Conservation (phyloP, 2,797 vertebrate genomes). For the Hybognathus amarus region DNA sequence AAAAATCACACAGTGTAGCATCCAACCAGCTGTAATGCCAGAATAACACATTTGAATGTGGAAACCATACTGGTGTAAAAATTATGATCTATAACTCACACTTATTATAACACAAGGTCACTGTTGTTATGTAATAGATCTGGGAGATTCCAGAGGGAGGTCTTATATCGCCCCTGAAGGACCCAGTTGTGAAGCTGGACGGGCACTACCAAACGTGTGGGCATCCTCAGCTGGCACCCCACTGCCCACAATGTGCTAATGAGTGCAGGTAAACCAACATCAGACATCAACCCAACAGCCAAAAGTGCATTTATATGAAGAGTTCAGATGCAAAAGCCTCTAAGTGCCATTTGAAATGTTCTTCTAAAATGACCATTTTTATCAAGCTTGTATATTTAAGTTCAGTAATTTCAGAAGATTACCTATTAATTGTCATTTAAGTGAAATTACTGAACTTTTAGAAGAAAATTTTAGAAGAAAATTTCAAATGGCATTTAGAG, state of each 20-base stretch:
- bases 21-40: neutral
- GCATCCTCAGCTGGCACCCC: conserved; percentile 91
- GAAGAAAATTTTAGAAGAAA: too few relatives aligned
- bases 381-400: too few relatives aligned
- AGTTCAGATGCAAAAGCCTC: too few relatives aligned
- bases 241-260: conserved; percentile 90
- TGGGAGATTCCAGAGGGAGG: conserved; percentile 83
- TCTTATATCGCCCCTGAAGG: conserved; percentile 76
- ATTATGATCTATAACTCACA: neutral
- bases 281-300: neutral
- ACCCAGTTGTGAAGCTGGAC: conserved; percentile 87
- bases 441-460: too few relatives aligned
- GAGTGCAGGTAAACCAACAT: conserved; percentile 82
- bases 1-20: too few relatives aligned
- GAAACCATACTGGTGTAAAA: neutral
- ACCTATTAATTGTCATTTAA: too few relatives aligned
- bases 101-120: neutral
- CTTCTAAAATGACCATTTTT: too few relatives aligned
- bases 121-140: conserved; percentile 70
- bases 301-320: neutral
- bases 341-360: too few relatives aligned
- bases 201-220: conserved; percentile 91
- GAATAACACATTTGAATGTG: neutral
- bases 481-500: too few relatives aligned
- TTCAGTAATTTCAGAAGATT: too few relatives aligned